phyloP scores from a whole-genome alignment of 2,113 vertebrate species.

The Cercopithecus mona region DNA sequence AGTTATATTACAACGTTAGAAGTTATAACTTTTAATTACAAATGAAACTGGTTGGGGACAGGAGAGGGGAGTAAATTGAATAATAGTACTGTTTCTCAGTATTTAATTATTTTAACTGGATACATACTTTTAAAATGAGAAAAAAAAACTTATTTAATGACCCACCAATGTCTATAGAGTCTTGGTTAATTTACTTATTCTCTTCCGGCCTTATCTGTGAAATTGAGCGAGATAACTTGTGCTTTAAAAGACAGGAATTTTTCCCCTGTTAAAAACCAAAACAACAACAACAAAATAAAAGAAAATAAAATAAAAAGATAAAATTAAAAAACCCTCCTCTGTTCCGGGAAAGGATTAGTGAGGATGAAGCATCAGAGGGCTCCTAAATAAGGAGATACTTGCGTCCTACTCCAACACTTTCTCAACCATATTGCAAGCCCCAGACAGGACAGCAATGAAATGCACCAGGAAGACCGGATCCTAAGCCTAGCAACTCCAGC shows the following conservation, averaged over 20 bases:
- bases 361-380: neutral
- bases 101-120: conserved; percentile 39
- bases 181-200: conserved; percentile 19
- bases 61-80: neutral
- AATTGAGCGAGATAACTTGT: neutral
- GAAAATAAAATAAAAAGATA: neutral
- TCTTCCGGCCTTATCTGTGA: conserved; percentile 37
- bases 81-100: neutral
- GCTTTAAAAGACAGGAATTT: conserved; percentile 43
- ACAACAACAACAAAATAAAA: neutral
- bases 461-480: neutral
- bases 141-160: conserved; percentile 21
- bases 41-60: conserved; percentile 15
- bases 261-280: neutral
- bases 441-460: neutral
- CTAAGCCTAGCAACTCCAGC: neutral
- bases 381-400: neutral
- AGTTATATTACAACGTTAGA: neutral
- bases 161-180: neutral
- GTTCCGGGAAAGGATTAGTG: neutral
- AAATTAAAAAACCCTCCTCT: neutral
- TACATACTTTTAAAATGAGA: conserved; percentile 34
- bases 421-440: neutral
- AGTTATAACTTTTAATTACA: conserved; percentile 38
- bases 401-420: neutral